Base-by-base conservation (phyloP, 2,888 invertebrate genomes). In the Linnaemya tessellans region DNA sequence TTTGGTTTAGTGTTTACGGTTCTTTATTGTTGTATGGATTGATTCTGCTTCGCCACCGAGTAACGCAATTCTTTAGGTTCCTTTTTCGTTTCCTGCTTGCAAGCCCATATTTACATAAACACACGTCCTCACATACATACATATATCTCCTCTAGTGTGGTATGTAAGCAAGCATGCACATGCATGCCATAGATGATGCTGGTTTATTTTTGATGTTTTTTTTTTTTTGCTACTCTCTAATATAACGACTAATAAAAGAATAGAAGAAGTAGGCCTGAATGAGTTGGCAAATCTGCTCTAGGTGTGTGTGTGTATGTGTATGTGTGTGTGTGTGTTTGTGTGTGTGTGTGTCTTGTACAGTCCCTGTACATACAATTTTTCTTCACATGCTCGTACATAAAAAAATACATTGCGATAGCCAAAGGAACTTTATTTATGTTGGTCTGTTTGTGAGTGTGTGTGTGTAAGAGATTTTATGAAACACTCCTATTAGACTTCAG, bases 1-100 rank as follows among this genome's bases (percentile, higher is more conserved):
- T 77, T n/a, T 15, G 20, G 38, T 65, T 43, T 35, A 8, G 18
- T 68, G 38, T 62, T 56, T 71, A 56, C 30, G 70, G 65, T 77
- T 46, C 58, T 77, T 74, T 74, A 79, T 82, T 79, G 71, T 70
- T 85, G 75, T 56, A 85, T 56, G 75, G 58, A 85, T 85, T 85
- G 79, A 85, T 82, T 80, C 60, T 80, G 75, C 67, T 68, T 64
- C 68, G 73, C 77, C 54, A 78, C 68, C 70, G 82, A 82, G 75
- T 46, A 85, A 85, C 82, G 82, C 79, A 82, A 71, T 79, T 82
- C 79, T 80, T 79, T 73, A 78, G 78, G 56, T 71, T 64, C 38
- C 38, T 64, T 79, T 85, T 79, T 74, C 38, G 43, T 62, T 81
- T 65, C 64, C 71, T 86, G 30, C 62, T 64, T 65, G 43, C 30